Evolutionary conservation across 2,113 vertebrate species (phyloP).

Genomic region (Okapia johnstoni): DNA sequence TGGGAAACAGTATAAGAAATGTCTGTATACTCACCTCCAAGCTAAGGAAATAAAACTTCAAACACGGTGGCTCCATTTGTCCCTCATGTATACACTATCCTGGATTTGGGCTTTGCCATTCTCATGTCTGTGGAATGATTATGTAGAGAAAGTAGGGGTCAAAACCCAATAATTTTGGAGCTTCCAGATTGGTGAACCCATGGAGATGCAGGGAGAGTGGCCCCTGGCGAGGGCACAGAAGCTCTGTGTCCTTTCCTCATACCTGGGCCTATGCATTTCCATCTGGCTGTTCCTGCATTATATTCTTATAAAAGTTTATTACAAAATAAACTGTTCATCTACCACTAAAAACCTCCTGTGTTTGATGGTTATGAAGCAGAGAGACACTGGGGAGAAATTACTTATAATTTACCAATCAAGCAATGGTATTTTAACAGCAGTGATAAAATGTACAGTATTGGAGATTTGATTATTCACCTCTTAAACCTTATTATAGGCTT

Average conservation of each 20-base stretch:
- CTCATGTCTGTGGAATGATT: neutral
- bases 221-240: neutral
- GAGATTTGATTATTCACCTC: neutral
- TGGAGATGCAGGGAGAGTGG: neutral
- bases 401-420: neutral
- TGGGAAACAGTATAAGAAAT: neutral
- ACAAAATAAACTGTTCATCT: neutral
- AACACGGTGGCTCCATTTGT: neutral
- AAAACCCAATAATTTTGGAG: neutral
- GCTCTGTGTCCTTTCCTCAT: neutral
- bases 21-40: neutral
- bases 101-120: neutral
- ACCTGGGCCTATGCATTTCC: neutral
- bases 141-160: neutral
- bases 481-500: neutral
- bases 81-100: neutral
- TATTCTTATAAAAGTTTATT: neutral
- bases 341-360: neutral
- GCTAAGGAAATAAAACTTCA: neutral
- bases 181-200: neutral
- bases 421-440: neutral
- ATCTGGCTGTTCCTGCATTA: neutral
- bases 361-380: neutral
- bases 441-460: neutral
- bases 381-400: neutral